These are phyloP conservation scores for Epizoanthus fatuus DNA, from an alignment of 92 coral and sea anemone species.

Conservation along the genomic window DNA sequence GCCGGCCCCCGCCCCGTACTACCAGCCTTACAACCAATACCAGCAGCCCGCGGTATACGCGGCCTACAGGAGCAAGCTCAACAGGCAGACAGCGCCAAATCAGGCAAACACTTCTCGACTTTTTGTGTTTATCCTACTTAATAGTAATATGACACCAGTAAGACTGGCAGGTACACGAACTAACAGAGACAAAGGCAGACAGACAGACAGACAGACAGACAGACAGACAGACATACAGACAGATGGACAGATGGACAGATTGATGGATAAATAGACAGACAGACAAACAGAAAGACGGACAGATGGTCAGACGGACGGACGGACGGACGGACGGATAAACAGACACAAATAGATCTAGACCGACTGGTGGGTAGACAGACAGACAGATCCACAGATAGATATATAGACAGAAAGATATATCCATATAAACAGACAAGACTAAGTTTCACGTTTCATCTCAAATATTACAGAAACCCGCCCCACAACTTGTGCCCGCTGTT, in stretches of 20 bases:
- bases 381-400: too few species aligned
- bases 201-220: too few species aligned
- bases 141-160: too few species aligned
- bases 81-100: not conserved
- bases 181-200: too few species aligned
- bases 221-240: too few species aligned
- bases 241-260: too few species aligned
- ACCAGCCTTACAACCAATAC: slow-evolving; percentile 35
- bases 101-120: not conserved
- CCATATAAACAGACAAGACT: not conserved
- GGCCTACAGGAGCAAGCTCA: slow-evolving; percentile 26
- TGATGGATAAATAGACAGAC: too few species aligned
- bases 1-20: slow-evolving; percentile 37
- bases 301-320: too few species aligned
- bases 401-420: not conserved
- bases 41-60: slow-evolving; percentile 33
- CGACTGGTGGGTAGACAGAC: not conserved
- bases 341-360: not conserved
- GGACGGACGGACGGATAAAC: too few species aligned
- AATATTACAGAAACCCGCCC: not conserved
- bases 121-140: too few species aligned
- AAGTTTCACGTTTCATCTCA: not conserved
- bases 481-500: not conserved
- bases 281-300: too few species aligned
- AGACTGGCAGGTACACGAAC: too few species aligned